phyloP scores from a whole-genome alignment of 2,113 vertebrate species.

The Nerophis lumbriciformis region DNA sequence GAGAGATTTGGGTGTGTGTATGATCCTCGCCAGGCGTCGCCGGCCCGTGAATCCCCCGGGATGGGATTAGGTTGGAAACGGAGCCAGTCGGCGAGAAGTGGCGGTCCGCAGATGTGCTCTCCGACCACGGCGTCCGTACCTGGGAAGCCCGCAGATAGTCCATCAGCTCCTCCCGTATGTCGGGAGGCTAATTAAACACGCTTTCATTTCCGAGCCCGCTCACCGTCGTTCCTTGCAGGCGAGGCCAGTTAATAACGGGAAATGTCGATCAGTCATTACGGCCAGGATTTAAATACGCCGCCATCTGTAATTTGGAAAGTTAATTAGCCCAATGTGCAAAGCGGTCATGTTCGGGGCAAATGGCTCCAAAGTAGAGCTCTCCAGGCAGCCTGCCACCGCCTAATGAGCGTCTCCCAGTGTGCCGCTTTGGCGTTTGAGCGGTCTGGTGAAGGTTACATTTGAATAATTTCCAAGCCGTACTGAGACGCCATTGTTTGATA shows the following conservation, averaged over 20 bases:
- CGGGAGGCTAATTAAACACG: constrained; percentile 7
- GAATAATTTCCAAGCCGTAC: constrained; percentile 55
- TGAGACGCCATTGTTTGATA: constrained; percentile 53
- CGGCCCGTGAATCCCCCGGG: constrained; percentile 60
- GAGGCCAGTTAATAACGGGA: constrained; percentile 40
- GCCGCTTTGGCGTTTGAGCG: constrained; percentile 51
- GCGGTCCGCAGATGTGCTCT: constrained; percentile 34
- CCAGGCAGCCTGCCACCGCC: constrained; percentile 61
- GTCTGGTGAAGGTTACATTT: constrained; percentile 65
- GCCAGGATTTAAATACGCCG: constrained; percentile 54
- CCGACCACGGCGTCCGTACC: not conserved
- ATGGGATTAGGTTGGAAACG: constrained; percentile 67
- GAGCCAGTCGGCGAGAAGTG: constrained; percentile 61
- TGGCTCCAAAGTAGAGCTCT: constrained; percentile 63
- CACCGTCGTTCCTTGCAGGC: constrained; percentile 22
- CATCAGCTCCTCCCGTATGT: constrained; percentile 32
- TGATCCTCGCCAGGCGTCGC: too few relatives aligned
- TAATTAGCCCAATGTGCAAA: constrained; percentile 63
- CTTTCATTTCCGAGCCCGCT: constrained; percentile 10
- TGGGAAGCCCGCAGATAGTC: constrained; percentile 28
- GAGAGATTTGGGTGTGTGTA: constrained; percentile 51
- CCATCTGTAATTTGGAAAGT: constrained; percentile 68
- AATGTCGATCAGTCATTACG: constrained; percentile 51
- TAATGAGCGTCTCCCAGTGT: constrained; percentile 64
- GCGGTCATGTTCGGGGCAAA: constrained; percentile 68